Conservation (phyloP, 23 tunicate species). For the Trididemnum miniatum region DNA sequence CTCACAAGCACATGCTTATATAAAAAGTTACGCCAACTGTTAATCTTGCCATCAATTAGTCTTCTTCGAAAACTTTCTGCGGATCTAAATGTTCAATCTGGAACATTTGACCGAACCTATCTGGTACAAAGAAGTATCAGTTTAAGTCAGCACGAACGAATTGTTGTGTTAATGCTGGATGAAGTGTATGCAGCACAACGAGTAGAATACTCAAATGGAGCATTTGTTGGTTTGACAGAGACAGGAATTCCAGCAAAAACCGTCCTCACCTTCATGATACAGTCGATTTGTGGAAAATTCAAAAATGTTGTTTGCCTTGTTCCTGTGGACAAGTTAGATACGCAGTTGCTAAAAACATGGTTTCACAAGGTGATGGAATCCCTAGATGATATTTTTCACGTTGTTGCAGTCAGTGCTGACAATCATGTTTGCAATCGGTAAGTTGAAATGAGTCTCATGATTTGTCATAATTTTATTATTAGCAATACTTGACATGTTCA, state of each 20-base stretch:
- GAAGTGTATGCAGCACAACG: slow-evolving; percentile 36
- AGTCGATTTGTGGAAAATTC: slow-evolving; percentile 7
- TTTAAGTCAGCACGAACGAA: background rate
- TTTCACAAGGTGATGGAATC: slow-evolving; percentile 15
- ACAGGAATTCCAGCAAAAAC: slow-evolving; percentile 21
- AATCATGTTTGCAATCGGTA: slow-evolving; percentile 32
- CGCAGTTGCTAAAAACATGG: slow-evolving; percentile 5
- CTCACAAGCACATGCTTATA: slow-evolving; percentile 11
- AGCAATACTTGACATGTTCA: too few species aligned
- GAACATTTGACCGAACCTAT: background rate
- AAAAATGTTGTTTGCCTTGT: slow-evolving; percentile 24
- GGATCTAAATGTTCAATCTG: background rate
- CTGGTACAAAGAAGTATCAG: background rate
- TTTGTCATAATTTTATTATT: too few species aligned
- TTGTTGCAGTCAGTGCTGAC: slow-evolving; percentile 17
- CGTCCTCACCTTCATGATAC: slow-evolving; percentile 30
- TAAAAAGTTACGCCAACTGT: background rate
- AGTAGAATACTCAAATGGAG: slow-evolving; percentile 24
- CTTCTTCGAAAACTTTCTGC: background rate
- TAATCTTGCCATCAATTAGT: background rate
- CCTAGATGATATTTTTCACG: slow-evolving; percentile 1
- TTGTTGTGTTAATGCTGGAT: slow-evolving; percentile 14
- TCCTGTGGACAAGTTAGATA: slow-evolving; percentile 24
- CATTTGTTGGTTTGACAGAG: slow-evolving; percentile 31
- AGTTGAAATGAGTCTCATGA: too few species aligned